phyloP scores from a whole-genome alignment of 2,888 invertebrate genomes.

The Poecilobothrus nobilitatus region DNA sequence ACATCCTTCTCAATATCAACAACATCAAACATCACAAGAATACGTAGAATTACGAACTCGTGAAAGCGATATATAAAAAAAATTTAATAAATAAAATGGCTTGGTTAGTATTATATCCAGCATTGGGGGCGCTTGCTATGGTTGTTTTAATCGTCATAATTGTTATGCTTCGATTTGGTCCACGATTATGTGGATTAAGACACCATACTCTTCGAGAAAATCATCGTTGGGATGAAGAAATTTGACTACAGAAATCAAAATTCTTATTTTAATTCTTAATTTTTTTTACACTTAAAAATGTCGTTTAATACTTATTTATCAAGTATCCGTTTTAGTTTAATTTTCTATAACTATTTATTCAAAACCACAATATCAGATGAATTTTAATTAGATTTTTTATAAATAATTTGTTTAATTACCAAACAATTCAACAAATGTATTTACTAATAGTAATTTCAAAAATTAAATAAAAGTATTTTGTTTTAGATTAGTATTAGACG shows the following conservation, averaged over 20 bases:
- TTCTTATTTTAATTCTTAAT: neutral
- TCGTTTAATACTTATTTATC: neutral
- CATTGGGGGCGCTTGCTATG: conserved; percentile 61
- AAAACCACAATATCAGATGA: too few species aligned
- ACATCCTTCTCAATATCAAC: conserved; percentile 19
- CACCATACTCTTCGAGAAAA: conserved; percentile 59
- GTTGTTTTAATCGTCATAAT: conserved; percentile 69
- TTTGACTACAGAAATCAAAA: conserved; percentile 24
- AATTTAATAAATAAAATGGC: conserved; percentile 45
- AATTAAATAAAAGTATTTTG: too few species aligned
- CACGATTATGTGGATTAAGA: conserved; percentile 59
- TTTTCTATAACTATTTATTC: too few species aligned
- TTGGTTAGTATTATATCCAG: conserved; percentile 70
- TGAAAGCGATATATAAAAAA: conserved; percentile 65
- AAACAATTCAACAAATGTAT: too few species aligned
- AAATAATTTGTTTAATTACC: too few species aligned
- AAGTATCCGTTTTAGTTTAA: too few species aligned
- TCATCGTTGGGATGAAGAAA: conserved; percentile 55
- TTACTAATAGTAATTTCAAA: too few species aligned
- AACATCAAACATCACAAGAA: conserved; percentile 39
- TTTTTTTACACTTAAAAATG: neutral
- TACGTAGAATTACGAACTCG: conserved; percentile 62
- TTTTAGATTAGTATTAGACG: too few species aligned
- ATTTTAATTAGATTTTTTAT: too few species aligned
- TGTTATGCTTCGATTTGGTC: conserved; percentile 64